Evolutionary conservation across 2,888 invertebrate species (phyloP).

Genomic region (Cepaea hortensis): DNA sequence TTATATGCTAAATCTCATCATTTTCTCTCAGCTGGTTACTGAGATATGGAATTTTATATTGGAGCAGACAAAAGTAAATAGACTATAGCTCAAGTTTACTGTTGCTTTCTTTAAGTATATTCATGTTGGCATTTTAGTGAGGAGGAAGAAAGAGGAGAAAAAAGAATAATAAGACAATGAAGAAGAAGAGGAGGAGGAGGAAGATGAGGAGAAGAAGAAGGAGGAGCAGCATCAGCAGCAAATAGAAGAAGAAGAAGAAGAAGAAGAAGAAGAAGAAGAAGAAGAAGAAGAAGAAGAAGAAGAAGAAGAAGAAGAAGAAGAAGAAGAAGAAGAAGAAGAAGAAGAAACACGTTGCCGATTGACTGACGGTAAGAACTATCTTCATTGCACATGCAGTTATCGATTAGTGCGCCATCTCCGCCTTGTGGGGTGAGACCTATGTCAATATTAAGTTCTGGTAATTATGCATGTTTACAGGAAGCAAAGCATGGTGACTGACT

Average conservation of each 20-base stretch:
- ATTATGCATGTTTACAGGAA: too few species aligned
- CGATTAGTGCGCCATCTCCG: too few species aligned
- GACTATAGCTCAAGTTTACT: too few species aligned
- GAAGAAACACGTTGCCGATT: background rate
- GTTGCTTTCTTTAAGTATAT: too few species aligned
- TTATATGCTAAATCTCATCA: too few species aligned
- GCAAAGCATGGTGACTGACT: too few species aligned
- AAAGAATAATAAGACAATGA: slow-evolving; percentile 30
- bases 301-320: slow-evolving; percentile 13
- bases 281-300: slow-evolving; percentile 27
- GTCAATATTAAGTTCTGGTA: too few species aligned
- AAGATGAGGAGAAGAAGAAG: background rate
- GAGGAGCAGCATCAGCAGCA: background rate
- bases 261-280: slow-evolving; percentile 25
- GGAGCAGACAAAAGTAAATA: too few species aligned
- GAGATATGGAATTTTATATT: too few species aligned
- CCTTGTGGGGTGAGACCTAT: too few species aligned
- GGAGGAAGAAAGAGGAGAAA: slow-evolving; percentile 30
- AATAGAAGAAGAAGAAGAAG: background rate
- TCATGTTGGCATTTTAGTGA: background rate
- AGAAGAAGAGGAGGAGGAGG: slow-evolving; percentile 38
- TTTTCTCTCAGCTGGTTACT: too few species aligned
- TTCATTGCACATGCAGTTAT: too few species aligned
- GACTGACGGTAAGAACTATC: background rate
- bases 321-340: slow-evolving; percentile 18